A percentile compares a stretch with the other conserved stretches of the same genome.
Conservation (phyloP, 2,888 invertebrate species). For the Pristionchus fissidentatus region DNA sequence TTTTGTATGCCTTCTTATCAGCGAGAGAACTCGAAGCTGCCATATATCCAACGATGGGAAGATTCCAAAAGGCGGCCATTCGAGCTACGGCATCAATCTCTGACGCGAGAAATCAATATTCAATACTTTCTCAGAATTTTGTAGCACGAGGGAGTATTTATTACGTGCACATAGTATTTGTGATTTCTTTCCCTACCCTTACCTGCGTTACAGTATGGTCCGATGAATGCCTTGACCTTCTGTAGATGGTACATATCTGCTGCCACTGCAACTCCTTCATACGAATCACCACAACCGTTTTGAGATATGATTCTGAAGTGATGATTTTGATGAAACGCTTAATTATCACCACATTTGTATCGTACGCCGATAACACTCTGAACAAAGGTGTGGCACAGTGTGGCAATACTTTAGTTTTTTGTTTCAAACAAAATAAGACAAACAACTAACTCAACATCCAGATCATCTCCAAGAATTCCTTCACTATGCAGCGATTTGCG, state of each 20-base stretch:
- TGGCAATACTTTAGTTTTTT: too few relatives aligned
- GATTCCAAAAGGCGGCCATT: conserved; percentile 47
- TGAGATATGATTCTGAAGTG: conserved; percentile 57
- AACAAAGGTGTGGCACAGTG: too few relatives aligned
- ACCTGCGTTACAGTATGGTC: conserved; percentile 65
- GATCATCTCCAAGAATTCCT: conserved; percentile 34
- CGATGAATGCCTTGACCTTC: conserved; percentile 66
- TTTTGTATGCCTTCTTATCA: conserved; percentile 28
- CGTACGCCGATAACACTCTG: too few relatives aligned
- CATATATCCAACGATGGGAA: conserved; percentile 46
- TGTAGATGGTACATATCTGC: conserved; percentile 67
- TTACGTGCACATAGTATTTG: too few relatives aligned
- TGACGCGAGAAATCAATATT: not conserved
- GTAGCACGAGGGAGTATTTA: too few relatives aligned
- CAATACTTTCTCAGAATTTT: not conserved
- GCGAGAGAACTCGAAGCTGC: conserved; percentile 18
- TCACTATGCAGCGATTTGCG: conserved; percentile 12
- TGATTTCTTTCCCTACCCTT: not conserved
- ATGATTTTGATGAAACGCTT: not conserved
- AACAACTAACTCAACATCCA: not conserved
- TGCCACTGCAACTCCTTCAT: conserved; percentile 64
- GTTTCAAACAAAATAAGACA: too few relatives aligned
- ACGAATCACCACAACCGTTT: conserved; percentile 64
- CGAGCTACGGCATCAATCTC: conserved; percentile 41
- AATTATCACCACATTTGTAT: not conserved